Base-by-base conservation (phyloP, 2,113 vertebrate species). In the Atlantisia rogersi region DNA sequence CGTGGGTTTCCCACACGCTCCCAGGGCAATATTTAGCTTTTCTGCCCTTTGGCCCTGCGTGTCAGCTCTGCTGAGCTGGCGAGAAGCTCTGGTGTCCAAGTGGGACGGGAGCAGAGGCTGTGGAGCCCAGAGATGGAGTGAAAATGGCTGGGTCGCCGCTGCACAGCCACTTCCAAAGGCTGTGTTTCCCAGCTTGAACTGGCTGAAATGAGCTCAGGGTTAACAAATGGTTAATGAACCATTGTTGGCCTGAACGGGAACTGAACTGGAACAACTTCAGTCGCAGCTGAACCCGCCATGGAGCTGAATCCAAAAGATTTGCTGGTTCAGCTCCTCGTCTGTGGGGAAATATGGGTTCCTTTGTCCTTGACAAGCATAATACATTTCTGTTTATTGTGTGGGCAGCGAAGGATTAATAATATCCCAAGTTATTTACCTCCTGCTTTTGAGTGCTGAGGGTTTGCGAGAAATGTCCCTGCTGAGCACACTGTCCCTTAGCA, bases 231-330 rank as follows among this genome's bases (percentile, higher is more conserved):
- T 95, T 95, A 97, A 95, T 25, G 74, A 94, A 83, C 40, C 80
- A 35, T 88, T 91, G 48, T 48, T 79, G 62, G 70, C 48, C 65
- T 75, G 78, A 92, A 82, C 78, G 13, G 81, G 92, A 95, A 65
- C 85, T 96, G 82, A 87, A 85, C 85, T 93, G 88, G 88, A 97
- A 94, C 83, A 71, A 78, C 89, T 95, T 95, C 91, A 95, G 56
- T 85, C 3, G 0, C 91, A 73, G 63, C 70, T 75, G 70, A 94
- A 94, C 81, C 77, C 32, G 24, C 69, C 0, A 0, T 39, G 65
- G 55, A 86, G 65, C 64, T 32, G 73, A 70, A 91, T 95, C 62
- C 42, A 76, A 94, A 70, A 86, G 73, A 94, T 75, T 69, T 89
- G 92, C 92, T 96, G 83, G n/a, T 92, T 95, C 92, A 94, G 86